Evolutionary conservation across 2,888 invertebrate species (phyloP).

Genomic region (Ferdinandea cuprea): DNA sequence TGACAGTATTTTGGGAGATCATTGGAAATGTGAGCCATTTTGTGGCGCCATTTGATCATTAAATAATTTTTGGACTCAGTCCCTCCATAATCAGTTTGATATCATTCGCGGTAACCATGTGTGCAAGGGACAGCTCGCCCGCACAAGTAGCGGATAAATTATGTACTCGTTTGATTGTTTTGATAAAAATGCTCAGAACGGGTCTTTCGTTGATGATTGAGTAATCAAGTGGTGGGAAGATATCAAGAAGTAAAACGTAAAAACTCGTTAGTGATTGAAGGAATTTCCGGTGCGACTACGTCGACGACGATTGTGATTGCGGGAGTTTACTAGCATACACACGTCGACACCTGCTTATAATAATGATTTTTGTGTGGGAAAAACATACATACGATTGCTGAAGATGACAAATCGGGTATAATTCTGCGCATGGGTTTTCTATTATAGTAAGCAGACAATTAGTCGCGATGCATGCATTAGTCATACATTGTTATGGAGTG

Average conservation of each 20-base stretch:
- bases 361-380: conserved; percentile 32
- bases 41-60: conserved; percentile 54
- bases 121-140: conserved; percentile 32
- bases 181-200: conserved; percentile 32
- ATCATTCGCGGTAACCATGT: conserved; percentile 13
- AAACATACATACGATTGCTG: background rate
- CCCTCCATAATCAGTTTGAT: conserved; percentile 6
- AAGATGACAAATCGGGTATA: conserved; percentile 22
- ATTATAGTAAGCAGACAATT: no score
- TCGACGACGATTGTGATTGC: conserved; percentile 18
- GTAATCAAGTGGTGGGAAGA: conserved; percentile 26
- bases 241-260: conserved; percentile 10
- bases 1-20: conserved; percentile 31
- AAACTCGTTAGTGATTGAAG: conserved; percentile 56
- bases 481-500: no score
- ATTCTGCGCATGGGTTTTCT: background rate
- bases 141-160: conserved; percentile 50
- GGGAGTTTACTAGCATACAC: conserved; percentile 25
- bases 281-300: conserved; percentile 55
- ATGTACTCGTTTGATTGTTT: conserved; percentile 36
- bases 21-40: conserved; percentile 6
- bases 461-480: no score
- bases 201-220: conserved; percentile 39
- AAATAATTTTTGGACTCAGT: conserved; percentile 1
- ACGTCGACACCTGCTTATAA: conserved; percentile 47